Percentiles rank a stretch among this genome's conserved stretches.
phyloP scores from a whole-genome alignment of 2,888 invertebrate species.

The Merodon equestris region DNA sequence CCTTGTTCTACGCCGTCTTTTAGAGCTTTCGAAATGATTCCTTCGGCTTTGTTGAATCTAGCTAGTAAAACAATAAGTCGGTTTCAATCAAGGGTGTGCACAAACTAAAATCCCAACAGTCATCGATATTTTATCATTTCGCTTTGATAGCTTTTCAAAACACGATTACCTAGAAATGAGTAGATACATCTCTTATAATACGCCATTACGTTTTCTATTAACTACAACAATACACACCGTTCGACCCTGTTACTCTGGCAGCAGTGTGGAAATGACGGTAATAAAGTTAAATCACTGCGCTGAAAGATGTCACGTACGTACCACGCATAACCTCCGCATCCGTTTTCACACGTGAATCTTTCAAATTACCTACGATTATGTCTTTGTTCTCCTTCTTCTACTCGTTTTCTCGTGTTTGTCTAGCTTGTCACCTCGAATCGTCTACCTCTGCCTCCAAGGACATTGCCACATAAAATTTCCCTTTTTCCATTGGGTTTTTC shows the following conservation, averaged over 20 bases:
- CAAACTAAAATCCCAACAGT: too few relatives aligned
- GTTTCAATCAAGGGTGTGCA: too few relatives aligned
- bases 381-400: constrained; percentile 36
- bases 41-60: too few relatives aligned
- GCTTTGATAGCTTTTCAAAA: too few relatives aligned
- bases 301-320: constrained; percentile 50
- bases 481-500: neutral
- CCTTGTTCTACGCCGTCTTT: too few relatives aligned
- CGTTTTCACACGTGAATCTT: constrained; percentile 56
- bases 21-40: too few relatives aligned
- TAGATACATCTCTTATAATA: too few relatives aligned
- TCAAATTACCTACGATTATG: constrained; percentile 61
- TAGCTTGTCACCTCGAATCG: too few relatives aligned
- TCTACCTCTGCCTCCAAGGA: neutral
- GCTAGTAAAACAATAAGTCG: too few relatives aligned
- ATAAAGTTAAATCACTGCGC: constrained; percentile 53
- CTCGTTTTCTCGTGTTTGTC: neutral
- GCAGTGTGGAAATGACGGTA: constrained; percentile 39
- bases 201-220: constrained; percentile 42
- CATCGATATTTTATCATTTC: too few relatives aligned
- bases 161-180: too few relatives aligned
- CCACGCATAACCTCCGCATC: constrained; percentile 14
- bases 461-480: neutral
- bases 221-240: constrained; percentile 40
- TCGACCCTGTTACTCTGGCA: constrained; percentile 16